A percentile compares a stretch with the other conserved stretches of the same genome.
Evolutionary conservation across 2,113 vertebrate species (phyloP).

Genomic region (Aegotheles bennettii): DNA sequence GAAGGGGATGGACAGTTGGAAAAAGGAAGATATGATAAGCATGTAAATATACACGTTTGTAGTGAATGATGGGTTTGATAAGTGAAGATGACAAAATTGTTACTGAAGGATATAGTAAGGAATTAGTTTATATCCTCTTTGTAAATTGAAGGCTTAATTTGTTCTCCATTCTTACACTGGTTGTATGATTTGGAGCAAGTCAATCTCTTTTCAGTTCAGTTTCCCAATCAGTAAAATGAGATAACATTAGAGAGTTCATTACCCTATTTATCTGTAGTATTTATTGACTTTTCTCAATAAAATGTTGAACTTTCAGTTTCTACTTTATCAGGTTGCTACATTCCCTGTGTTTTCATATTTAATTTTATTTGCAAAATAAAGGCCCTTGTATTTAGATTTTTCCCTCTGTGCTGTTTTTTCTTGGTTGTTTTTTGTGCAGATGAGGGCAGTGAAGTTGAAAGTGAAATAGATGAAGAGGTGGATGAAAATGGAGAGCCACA

Average conservation of each 20-base stretch:
- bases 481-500: constrained; percentile 81
- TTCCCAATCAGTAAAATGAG: background rate
- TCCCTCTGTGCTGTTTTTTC: constrained; percentile 16
- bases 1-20: background rate
- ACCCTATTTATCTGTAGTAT: background rate
- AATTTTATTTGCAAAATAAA: background rate
- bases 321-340: background rate
- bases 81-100: background rate
- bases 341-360: background rate
- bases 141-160: background rate
- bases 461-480: constrained; percentile 82
- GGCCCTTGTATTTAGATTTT: background rate
- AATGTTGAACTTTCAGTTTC: background rate
- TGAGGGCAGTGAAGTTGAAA: constrained; percentile 84
- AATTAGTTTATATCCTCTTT: background rate
- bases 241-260: background rate
- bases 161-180: background rate
- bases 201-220: background rate
- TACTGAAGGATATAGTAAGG: background rate
- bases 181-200: background rate
- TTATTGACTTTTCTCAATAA: background rate
- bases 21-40: background rate
- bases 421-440: constrained; percentile 69
- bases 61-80: background rate
- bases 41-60: background rate